Base-by-base conservation (phyloP, 2,797 vertebrate species). In the Notolepis coatsorum region DNA sequence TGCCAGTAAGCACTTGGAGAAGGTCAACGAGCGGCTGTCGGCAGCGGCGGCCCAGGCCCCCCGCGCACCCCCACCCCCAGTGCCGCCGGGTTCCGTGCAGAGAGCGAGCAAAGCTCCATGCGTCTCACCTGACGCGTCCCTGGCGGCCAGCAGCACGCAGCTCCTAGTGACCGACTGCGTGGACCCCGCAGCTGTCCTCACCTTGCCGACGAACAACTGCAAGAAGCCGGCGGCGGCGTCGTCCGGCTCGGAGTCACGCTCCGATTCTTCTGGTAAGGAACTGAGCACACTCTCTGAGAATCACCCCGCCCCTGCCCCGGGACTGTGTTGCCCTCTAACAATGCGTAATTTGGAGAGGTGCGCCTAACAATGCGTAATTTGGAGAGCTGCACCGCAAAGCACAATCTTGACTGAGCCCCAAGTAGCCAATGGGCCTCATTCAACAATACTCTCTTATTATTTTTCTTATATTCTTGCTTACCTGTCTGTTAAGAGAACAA, bases 231-330 rank as follows among this genome's bases (percentile, higher is more conserved):
- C 48, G 5, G 57, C 88, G 43, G 88, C 94, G 18, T 97, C 96
- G 30, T 98, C 96, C 13, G 97, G 97, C 48, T 96, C 96, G 0
- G 97, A 99, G 89, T 96, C 94, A 41, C 95, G 92, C 67, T 97
- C 95, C 3, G 97, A 99, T 73, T 98, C 97, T 35, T 99, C 97
- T 0, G 97, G 97, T 99, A 96, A 98, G 97, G 50, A 77, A 64
- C 54, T 77, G 61, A 66, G 17, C 68, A 37, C 71, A 73, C 28
- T 25, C 20, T 48, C 64, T 43, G 38, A 72, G 42, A 73, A 71
- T 48, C 45, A 79, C 81, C 75, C 82, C 73, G 74, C 82, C 85
- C 84, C 65, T 35, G 76, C 65, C 65, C 33, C 31, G 0, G 73
- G 69, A 65, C 75, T 71, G 61, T 55, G 69, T 75, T 84, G 70